phyloP scores from a whole-genome alignment of 2,797 vertebrate species.

The Antrozous pallidus region DNA sequence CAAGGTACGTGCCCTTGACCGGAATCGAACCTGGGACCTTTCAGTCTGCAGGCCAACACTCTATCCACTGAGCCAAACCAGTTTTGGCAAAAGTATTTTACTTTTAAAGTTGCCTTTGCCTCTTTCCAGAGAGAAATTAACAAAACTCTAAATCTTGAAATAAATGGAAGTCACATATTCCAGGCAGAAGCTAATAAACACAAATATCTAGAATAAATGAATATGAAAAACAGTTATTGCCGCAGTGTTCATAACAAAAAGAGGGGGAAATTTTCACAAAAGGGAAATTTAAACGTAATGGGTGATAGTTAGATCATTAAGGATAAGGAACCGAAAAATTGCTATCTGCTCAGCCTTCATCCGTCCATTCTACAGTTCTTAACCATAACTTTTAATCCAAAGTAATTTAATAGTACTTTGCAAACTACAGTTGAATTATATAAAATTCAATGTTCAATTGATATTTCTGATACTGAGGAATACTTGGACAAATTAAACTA shows the following conservation, averaged over 20 bases:
- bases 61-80: too few relatives aligned
- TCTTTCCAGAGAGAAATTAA: slow-evolving; percentile 2
- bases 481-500: neutral
- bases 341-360: neutral
- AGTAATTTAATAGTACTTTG: neutral
- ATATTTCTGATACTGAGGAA: neutral
- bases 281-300: neutral
- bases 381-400: neutral
- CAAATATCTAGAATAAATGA: neutral
- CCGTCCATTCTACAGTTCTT: neutral
- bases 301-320: neutral
- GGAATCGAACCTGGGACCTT: too few relatives aligned
- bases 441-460: neutral
- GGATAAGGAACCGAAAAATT: neutral
- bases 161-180: neutral
- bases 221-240: neutral
- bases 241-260: neutral
- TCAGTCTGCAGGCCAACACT: too few relatives aligned
- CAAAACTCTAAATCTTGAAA: neutral
- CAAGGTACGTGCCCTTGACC: too few relatives aligned
- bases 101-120: neutral
- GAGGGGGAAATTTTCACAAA: neutral
- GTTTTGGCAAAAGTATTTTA: neutral
- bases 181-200: neutral
- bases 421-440: neutral